phyloP scores from a whole-genome alignment of 2,888 invertebrate species.

The Sesamia inferens region DNA sequence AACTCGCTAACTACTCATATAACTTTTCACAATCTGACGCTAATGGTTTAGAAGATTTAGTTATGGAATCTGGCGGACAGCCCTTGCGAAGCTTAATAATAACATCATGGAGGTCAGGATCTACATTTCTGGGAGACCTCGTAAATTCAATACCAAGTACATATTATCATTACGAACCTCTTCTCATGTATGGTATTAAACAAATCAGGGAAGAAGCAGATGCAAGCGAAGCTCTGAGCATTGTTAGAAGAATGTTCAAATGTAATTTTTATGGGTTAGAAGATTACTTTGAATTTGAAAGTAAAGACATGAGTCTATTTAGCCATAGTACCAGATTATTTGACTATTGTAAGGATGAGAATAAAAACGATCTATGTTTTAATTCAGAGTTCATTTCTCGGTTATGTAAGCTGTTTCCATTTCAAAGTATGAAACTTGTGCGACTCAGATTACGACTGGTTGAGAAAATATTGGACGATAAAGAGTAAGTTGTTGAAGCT shows the following conservation, averaged over 20 bases:
- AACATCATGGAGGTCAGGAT: constrained; percentile 97
- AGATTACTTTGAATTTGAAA: constrained; percentile 94
- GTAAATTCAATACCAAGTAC: constrained; percentile 95
- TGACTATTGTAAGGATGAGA: constrained; percentile 92
- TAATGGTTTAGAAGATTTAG: constrained; percentile 91
- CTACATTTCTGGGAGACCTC: constrained; percentile 96
- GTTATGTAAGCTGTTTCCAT: constrained; percentile 95
- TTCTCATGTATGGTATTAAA: constrained; percentile 94
- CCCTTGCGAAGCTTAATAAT: constrained; percentile 94
- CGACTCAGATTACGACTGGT: constrained; percentile 93
- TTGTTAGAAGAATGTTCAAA: constrained; percentile 92
- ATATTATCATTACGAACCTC: constrained; percentile 97
- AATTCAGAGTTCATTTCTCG: constrained; percentile 92
- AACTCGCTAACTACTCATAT: constrained; percentile 76
- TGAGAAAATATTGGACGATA: constrained; percentile 92
- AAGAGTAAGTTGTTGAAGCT: constrained; percentile 69
- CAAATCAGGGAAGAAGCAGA: constrained; percentile 94
- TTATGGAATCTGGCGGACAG: constrained; percentile 92
- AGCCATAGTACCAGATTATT: constrained; percentile 96
- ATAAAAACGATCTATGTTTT: constrained; percentile 85
- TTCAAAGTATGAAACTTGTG: constrained; percentile 97
- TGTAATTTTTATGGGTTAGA: constrained; percentile 94
- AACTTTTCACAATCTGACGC: constrained; percentile 80
- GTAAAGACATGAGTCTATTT: constrained; percentile 94
- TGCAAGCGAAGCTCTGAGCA: constrained; percentile 91